Percentiles rank a stretch among this genome's conserved stretches.
phyloP scores from a whole-genome alignment of 2,888 invertebrate species.

The Megastigmus dorsalis region DNA sequence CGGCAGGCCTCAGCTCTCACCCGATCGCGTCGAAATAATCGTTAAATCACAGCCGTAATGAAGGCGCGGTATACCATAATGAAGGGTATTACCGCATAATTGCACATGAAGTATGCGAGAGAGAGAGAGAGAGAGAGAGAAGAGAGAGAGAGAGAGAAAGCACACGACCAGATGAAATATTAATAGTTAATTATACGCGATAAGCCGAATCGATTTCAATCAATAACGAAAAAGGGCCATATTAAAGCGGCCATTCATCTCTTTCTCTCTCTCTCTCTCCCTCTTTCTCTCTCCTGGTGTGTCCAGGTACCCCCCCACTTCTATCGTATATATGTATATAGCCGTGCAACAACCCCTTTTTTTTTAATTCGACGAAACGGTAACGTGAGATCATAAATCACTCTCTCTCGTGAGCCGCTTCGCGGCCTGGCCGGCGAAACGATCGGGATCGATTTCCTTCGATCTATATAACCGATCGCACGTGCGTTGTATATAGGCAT shows the following conservation, averaged over 20 bases:
- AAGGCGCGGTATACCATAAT: slow-evolving; percentile 29
- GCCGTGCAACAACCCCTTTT: too few species aligned
- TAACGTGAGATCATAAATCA: slow-evolving; percentile 35
- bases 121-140: too few species aligned
- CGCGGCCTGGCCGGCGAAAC: neutral
- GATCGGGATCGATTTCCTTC: slow-evolving; percentile 12
- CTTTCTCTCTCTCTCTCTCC: neutral
- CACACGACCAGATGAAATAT: slow-evolving; percentile 41
- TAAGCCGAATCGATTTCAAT: slow-evolving; percentile 48
- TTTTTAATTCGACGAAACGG: slow-evolving; percentile 35
- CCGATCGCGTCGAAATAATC: slow-evolving; percentile 34
- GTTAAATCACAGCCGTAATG: slow-evolving; percentile 1
- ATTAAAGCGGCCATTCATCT: slow-evolving; percentile 42
- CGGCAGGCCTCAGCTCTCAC: too few species aligned
- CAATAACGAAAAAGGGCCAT: slow-evolving; percentile 23
- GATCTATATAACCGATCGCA: slow-evolving; percentile 10
- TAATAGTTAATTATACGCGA: slow-evolving; percentile 50
- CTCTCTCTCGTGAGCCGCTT: neutral
- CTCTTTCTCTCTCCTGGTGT: slow-evolving; percentile 11
- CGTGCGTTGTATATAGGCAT: neutral
- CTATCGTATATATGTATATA: too few species aligned
- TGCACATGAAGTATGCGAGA: neutral
- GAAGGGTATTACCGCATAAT: slow-evolving; percentile 35
- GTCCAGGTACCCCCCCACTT: neutral
- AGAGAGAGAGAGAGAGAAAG: too few species aligned